phyloP scores from a whole-genome alignment of 2,113 vertebrate species.

The Cyanoliseus patagonus region DNA sequence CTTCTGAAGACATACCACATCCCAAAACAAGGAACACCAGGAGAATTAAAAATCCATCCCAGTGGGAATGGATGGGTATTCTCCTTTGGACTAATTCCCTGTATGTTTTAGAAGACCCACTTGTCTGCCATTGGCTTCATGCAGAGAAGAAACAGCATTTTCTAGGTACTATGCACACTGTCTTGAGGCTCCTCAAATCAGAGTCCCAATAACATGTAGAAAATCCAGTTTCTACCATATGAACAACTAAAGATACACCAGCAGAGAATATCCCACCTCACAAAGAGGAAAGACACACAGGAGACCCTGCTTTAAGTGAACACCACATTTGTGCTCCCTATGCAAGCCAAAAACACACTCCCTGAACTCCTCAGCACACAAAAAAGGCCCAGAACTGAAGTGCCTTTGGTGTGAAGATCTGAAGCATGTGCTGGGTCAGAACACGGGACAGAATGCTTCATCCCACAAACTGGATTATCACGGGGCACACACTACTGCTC shows the following conservation, averaged over 20 bases:
- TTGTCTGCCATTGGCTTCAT: not conserved
- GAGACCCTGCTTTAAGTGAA: not conserved
- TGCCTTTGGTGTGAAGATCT: not conserved
- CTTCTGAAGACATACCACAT: not conserved
- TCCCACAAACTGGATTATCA: not conserved
- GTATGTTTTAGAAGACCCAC: not conserved
- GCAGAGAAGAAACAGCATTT: not conserved
- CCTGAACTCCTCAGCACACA: not conserved
- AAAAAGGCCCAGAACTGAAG: not conserved
- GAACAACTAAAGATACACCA: not conserved
- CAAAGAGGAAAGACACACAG: not conserved
- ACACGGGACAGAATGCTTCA: not conserved
- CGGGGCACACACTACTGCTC: not conserved
- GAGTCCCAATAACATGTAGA: not conserved
- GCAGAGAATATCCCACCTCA: not conserved
- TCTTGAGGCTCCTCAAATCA: not conserved
- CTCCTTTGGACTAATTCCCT: not conserved
- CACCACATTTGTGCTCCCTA: not conserved
- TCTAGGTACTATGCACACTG: not conserved
- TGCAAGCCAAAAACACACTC: not conserved
- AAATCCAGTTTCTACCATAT: not conserved
- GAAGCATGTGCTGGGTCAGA: not conserved
- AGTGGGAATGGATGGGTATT: not conserved
- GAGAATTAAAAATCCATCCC: not conserved
- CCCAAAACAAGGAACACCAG: not conserved